Evolutionary conservation across 2,113 vertebrate genomes (phyloP).

Genomic region (Pomatorhinus ruficollis): DNA sequence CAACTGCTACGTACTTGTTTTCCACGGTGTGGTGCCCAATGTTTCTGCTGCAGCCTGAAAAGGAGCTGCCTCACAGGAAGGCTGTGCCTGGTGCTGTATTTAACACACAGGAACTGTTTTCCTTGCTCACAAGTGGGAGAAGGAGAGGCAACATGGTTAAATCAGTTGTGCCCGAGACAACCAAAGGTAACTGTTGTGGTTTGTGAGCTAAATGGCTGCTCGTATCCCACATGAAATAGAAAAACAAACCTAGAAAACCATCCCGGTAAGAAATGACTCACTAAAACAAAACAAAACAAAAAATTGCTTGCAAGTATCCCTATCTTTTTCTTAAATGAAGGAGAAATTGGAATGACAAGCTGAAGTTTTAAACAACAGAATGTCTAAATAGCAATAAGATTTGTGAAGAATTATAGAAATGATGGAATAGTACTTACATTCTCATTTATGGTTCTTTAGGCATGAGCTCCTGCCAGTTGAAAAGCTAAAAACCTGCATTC

Average conservation of each 20-base stretch:
- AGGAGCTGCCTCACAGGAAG: not conserved
- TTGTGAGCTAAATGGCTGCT: not conserved
- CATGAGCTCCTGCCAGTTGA: not conserved
- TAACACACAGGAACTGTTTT: not conserved
- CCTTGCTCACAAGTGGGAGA: not conserved
- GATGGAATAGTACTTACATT: not conserved
- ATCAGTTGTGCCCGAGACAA: not conserved
- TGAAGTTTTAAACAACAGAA: not conserved
- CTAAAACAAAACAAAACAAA: not conserved
- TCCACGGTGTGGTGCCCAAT: conserved; percentile 42
- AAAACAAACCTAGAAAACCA: not conserved
- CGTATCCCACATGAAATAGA: not conserved
- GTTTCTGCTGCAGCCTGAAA: not conserved
- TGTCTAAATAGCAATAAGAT: not conserved
- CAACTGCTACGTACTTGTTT: conserved; percentile 31
- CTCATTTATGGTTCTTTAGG: not conserved
- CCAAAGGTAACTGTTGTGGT: not conserved
- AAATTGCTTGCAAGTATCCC: not conserved
- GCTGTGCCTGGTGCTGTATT: not conserved
- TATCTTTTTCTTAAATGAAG: not conserved
- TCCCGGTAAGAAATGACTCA: not conserved
- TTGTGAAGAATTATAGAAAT: not conserved
- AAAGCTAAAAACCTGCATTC: not conserved
- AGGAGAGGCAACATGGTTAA: not conserved
- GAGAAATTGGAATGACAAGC: not conserved